A percentile compares a stretch with the other conserved stretches of the same genome.
Evolutionary conservation across 2,797 vertebrate species (phyloP).

Genomic region (Paratrypauchen microcephalus): DNA sequence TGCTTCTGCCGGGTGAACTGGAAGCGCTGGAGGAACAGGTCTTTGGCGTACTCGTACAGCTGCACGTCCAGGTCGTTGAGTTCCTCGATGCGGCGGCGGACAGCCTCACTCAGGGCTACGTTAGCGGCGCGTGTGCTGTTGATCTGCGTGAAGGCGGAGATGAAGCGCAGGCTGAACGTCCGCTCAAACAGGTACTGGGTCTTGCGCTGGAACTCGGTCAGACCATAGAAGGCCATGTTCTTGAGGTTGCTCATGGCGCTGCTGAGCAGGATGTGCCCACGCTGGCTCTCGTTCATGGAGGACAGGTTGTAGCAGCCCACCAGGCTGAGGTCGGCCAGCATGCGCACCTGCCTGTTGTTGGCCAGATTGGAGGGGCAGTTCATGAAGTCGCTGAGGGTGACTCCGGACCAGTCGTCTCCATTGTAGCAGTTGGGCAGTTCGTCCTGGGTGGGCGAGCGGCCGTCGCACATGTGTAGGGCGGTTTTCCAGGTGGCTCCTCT

Average conservation of each 20-base stretch:
- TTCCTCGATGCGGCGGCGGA: constrained; percentile 88
- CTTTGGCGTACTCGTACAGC: constrained; percentile 92
- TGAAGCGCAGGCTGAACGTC: constrained; percentile 96
- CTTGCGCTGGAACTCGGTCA: constrained; percentile 97
- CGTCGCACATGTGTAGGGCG: constrained; percentile 94
- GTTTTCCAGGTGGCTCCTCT: constrained; percentile 96
- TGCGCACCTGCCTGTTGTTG: constrained; percentile 95
- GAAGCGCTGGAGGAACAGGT: constrained; percentile 95
- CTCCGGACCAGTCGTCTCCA: constrained; percentile 95
- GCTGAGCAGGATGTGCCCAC: constrained; percentile 87
- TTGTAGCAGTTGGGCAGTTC: constrained; percentile 91
- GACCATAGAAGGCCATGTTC: constrained; percentile 98
- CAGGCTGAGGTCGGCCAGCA: constrained; percentile 91
- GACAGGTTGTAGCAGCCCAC: constrained; percentile 86
- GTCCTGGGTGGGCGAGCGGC: constrained; percentile 90
- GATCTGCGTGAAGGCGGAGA: constrained; percentile 95
- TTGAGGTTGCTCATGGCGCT: constrained; percentile 97
- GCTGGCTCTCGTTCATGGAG: constrained; percentile 92
- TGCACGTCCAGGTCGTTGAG: constrained; percentile 95
- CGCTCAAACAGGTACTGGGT: constrained; percentile 98
- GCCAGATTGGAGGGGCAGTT: constrained; percentile 92
- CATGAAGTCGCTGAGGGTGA: constrained; percentile 91
- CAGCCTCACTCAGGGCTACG: constrained; percentile 87
- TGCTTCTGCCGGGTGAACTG: constrained; percentile 90
- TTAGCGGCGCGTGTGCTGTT: constrained; percentile 95